Conservation (phyloP, 2,797 vertebrate species). For the Psittacula derbiana region DNA sequence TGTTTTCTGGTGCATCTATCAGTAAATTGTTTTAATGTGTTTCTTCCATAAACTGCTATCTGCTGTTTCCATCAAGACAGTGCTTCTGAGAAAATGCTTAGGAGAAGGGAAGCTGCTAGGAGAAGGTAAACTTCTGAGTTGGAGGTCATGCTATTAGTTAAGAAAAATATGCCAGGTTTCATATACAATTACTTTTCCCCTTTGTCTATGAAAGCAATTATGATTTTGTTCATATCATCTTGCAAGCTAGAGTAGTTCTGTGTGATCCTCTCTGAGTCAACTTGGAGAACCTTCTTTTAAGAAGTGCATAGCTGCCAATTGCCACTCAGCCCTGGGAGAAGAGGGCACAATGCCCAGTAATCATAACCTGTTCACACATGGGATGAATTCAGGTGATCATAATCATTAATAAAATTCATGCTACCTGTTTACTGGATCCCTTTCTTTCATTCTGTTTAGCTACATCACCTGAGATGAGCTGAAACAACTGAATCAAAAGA, state of each 20-base stretch:
- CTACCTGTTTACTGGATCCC: neutral
- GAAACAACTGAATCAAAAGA: neutral
- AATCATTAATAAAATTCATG: neutral
- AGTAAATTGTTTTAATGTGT: neutral
- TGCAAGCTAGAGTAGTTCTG: neutral
- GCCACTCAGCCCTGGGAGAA: neutral
- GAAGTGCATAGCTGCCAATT: neutral
- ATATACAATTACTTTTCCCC: neutral
- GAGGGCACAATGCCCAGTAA: neutral
- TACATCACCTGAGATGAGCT: neutral
- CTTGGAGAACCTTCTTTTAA: neutral
- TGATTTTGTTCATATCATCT: neutral
- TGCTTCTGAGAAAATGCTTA: neutral
- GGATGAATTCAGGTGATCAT: neutral
- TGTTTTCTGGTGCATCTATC: neutral
- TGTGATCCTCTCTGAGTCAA: neutral
- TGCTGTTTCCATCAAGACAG: neutral
- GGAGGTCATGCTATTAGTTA: neutral
- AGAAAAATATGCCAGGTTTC: neutral
- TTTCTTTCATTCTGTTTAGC: neutral
- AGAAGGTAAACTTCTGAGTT: neutral
- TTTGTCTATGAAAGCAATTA: neutral
- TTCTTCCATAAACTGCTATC: neutral
- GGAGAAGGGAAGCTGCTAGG: neutral
- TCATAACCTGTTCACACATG: neutral